Conservation (phyloP, 2,113 vertebrate species). For the Melanotaenia duboulayi region DNA sequence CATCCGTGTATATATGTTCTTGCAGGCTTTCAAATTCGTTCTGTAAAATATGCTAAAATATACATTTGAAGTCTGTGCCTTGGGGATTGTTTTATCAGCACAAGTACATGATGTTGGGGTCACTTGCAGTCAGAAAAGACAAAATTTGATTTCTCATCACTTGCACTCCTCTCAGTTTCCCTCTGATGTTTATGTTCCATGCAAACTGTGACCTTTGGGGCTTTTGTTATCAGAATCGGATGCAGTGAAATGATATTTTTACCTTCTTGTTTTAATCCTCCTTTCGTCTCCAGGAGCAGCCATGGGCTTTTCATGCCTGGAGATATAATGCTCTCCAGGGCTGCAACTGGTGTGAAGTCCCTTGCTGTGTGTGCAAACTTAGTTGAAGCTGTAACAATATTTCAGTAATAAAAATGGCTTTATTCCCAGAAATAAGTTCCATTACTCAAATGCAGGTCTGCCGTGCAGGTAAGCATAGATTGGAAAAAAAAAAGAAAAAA, state of each 20-base stretch:
- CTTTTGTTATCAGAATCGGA: neutral
- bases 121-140: slow-evolving; percentile 19
- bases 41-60: slow-evolving; percentile 72
- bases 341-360: neutral
- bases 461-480: no score
- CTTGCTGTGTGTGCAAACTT: slow-evolving; percentile 25
- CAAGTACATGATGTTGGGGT: slow-evolving; percentile 8
- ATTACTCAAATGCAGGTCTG: no score
- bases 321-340: slow-evolving; percentile 13
- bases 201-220: neutral
- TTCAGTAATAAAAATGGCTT: no score
- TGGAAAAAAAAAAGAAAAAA: no score
- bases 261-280: no score
- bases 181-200: neutral
- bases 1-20: slow-evolving; percentile 1
- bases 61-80: slow-evolving; percentile 57
- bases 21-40: neutral
- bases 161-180: neutral
- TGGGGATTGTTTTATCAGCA: slow-evolving; percentile 31
- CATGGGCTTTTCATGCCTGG: neutral
- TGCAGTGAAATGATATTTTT: no score
- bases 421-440: no score
- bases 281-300: neutral
- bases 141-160: slow-evolving; percentile 1
- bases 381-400: slow-evolving; percentile 9